Percentiles rank a stretch among this genome's conserved stretches.
These are phyloP conservation scores for Spermophilus dauricus DNA, from an alignment of 2,113 vertebrate species.

Conservation along the genomic window DNA sequence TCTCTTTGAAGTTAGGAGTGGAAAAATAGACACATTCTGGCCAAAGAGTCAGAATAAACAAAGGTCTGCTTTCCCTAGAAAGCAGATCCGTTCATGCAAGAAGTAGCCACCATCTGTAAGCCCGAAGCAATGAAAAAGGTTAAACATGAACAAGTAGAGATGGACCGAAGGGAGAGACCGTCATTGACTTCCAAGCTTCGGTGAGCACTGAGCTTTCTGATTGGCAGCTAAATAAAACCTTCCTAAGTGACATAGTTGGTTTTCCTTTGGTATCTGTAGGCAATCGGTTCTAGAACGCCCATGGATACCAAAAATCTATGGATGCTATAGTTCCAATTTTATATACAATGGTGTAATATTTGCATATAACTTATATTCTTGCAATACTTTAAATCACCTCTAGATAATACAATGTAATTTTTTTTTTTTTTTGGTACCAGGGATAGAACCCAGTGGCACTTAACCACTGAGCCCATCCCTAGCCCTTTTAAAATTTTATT, in stretches of 20 bases:
- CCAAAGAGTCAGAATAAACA: neutral
- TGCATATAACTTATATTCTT: neutral
- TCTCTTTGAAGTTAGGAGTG: neutral
- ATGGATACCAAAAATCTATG: neutral
- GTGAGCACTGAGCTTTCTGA: neutral
- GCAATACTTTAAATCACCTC: neutral
- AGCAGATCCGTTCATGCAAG: neutral
- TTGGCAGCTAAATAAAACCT: neutral
- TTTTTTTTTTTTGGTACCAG: too few relatives aligned
- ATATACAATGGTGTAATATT: neutral
- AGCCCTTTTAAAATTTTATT: too few relatives aligned
- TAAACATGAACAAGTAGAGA: neutral
- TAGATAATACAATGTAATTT: neutral
- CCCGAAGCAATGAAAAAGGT: fast-evolving
- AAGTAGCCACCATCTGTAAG: neutral
- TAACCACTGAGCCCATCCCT: too few relatives aligned
- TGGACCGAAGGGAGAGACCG: neutral
- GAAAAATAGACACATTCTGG: neutral
- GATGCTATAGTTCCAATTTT: neutral
- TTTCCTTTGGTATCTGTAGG: neutral
- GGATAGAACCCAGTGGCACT: too few relatives aligned
- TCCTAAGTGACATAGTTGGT: neutral
- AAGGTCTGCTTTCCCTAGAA: neutral
- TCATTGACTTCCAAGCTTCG: fast-evolving
- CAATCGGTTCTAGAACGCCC: neutral